Evolutionary conservation across 2,113 vertebrate genomes (phyloP).

Genomic region (Cryptotis parvus): DNA sequence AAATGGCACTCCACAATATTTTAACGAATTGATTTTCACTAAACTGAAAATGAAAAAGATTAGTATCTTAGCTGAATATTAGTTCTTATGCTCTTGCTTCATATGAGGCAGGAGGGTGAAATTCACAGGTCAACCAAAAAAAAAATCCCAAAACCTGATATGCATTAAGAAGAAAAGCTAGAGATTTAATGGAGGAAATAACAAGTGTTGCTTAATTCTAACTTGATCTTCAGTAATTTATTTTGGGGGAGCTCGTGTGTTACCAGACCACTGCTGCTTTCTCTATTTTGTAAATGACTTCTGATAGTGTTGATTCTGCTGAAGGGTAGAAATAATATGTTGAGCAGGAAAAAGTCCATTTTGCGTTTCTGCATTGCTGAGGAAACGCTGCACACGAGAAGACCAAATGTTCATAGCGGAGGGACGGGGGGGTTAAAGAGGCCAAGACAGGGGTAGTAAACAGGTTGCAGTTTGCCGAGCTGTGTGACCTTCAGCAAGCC

Average conservation of each 20-base stretch:
- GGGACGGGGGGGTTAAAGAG: not conserved
- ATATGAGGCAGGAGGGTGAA: slow-evolving; percentile 76
- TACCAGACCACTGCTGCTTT: slow-evolving; percentile 44
- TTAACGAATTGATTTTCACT: slow-evolving; percentile 77
- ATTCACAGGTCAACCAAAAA: slow-evolving; percentile 64
- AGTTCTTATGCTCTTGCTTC: slow-evolving; percentile 70
- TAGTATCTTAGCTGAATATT: slow-evolving; percentile 78
- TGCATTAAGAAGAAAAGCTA: slow-evolving; percentile 27
- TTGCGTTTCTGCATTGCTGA: not conserved
- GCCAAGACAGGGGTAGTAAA: not conserved
- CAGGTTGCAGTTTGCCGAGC: not conserved
- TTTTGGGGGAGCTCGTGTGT: slow-evolving; percentile 19
- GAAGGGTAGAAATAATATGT: not conserved
- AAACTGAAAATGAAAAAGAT: slow-evolving; percentile 75
- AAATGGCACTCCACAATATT: slow-evolving; percentile 69
- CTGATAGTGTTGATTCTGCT: not conserved
- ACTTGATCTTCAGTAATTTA: slow-evolving; percentile 63
- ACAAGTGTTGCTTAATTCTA: slow-evolving; percentile 51
- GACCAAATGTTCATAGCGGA: not conserved
- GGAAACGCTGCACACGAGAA: not conserved
- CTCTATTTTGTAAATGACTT: slow-evolving; percentile 57
- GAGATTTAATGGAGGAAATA: slow-evolving; percentile 43
- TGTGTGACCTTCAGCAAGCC: not conserved
- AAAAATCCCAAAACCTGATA: slow-evolving; percentile 50
- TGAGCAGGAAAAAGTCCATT: slow-evolving; percentile 8